Evolutionary conservation across 35 echinoderm and acorn worm genomes (phyloP).

Genomic region (Chiridota heheva): DNA sequence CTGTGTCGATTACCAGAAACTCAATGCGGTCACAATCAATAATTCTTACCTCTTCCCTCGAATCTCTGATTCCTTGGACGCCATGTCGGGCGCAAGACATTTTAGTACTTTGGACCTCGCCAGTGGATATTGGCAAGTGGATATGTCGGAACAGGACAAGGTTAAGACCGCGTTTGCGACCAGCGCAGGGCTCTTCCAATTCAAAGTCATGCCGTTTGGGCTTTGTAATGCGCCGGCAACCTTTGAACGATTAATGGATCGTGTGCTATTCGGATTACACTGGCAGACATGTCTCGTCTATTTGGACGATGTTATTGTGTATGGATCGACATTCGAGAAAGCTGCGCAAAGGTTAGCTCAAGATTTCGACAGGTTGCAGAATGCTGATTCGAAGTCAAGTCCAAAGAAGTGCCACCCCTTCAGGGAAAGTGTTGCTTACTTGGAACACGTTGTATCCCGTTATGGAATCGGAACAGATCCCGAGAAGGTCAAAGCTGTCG

Average conservation of each 20-base stretch:
- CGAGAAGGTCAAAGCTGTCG: constrained; percentile 27
- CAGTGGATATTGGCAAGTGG: constrained; percentile 54
- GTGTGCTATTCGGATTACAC: constrained; percentile 38
- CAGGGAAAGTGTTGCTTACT: constrained; percentile 15
- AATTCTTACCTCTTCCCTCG: constrained; percentile 43
- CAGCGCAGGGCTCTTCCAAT: constrained; percentile 24
- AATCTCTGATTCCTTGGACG: constrained; percentile 39
- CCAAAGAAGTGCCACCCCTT: constrained; percentile 58
- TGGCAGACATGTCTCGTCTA: constrained; percentile 61
- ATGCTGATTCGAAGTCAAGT: constrained; percentile 35
- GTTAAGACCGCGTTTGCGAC: constrained; percentile 46
- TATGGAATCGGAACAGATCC: constrained; percentile 29
- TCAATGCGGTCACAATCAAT: constrained; percentile 51
- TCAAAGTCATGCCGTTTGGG: constrained; percentile 68
- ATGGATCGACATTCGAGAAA: constrained; percentile 17
- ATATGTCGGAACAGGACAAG: constrained; percentile 22
- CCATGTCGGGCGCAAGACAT: constrained; percentile 16
- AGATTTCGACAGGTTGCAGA: constrained; percentile 40
- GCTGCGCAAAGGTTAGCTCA: background rate
- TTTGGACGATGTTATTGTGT: constrained; percentile 53
- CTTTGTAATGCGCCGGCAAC: constrained; percentile 56
- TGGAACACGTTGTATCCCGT: constrained; percentile 47
- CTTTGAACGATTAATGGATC: constrained; percentile 64
- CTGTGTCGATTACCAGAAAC: constrained; percentile 42
- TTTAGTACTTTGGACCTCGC: constrained; percentile 30